Evolutionary conservation across 2,113 vertebrate species (phyloP).

Genomic region (Phodopus roborovskii): DNA sequence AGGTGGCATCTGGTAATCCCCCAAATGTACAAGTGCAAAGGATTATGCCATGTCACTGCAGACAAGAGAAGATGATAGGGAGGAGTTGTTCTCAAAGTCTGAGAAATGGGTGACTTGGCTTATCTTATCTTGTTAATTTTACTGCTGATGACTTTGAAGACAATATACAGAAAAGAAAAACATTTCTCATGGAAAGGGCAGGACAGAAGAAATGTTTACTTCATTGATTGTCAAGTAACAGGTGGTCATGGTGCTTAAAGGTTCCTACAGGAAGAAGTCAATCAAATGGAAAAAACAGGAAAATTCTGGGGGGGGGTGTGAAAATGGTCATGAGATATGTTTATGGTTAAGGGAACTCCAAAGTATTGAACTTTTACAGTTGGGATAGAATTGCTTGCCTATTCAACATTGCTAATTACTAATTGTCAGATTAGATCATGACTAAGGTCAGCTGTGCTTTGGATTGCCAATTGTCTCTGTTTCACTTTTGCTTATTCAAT

Average conservation of each 20-base stretch:
- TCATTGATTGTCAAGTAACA: not conserved
- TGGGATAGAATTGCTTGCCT: not conserved
- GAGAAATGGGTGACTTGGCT: not conserved
- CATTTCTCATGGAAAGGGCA: conserved; percentile 33
- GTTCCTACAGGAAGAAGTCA: not conserved
- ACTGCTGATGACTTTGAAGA: conserved; percentile 52
- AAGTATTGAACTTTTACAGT: not conserved
- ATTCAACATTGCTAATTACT: not conserved
- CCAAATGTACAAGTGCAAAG: not conserved
- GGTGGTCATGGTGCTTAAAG: not conserved
- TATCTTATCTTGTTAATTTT: conserved; percentile 38
- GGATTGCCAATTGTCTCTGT: not conserved
- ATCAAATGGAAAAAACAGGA: not conserved
- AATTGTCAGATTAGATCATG: not conserved
- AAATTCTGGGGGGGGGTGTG: conserved; percentile 24
- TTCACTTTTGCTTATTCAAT: not conserved
- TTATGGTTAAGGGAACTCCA: not conserved
- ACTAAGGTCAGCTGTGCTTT: not conserved
- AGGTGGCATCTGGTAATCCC: not conserved
- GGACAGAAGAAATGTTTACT: not conserved
- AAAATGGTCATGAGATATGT: not conserved
- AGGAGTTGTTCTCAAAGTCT: not conserved
- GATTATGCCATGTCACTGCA: not conserved
- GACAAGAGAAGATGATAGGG: not conserved
- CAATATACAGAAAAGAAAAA: conserved; percentile 34